Evolutionary conservation across 2,888 invertebrate species (phyloP), one percentile per base, ranked within the genome.

Genomic region (Steinernema hermaphroditum): DNA sequence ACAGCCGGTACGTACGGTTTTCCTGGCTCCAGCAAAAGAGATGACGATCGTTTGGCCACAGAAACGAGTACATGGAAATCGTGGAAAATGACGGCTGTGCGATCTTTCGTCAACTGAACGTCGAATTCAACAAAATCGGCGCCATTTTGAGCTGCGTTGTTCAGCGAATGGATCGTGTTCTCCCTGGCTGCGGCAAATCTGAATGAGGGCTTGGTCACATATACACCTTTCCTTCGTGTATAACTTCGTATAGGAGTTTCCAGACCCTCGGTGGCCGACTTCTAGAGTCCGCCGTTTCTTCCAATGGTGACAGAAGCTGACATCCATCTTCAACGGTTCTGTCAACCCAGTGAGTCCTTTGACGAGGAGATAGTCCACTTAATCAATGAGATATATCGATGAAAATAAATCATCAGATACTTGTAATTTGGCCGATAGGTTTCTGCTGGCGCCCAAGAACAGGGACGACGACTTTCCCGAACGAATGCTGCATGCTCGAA

Each of bases 121-220:
- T 98, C 98, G 89, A 98, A 96, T 88, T 98, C 98, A 62, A 98
- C 93, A 90, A 94, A 93, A 87, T 98, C 96, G 75, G 97, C 97
- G 77, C 97, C 98, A 88, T 93, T 93, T 75, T 92, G 91, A 70
- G 93, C 93, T 70, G 97, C 96, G 79, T 92, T 92, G 88, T 93
- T 93, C 82, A 97, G 90, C 49, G 96, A 96, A 71, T 94, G 94
- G 83, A 97, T 92, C 19, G 96, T 96, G 88, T 97, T 97, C 89
- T 97, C 97, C 80, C 95, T 91, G 77, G 95, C 93, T 37, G 83
- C 77, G 0, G 87, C 86, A 22, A 86, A 81, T 74, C 87, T 88
- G 78, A 68, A 80, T 81, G 43, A 72, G 29, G 70, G 37, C 2
- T 16, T 43, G 14, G 49, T 24, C 16, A 16, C 8, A 50, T 1